A percentile compares a stretch with the other conserved stretches of the same genome.
Conservation (phyloP, 35 echinoderm and acorn worm genomes). For the Heliocidaris erythrogramma region DNA sequence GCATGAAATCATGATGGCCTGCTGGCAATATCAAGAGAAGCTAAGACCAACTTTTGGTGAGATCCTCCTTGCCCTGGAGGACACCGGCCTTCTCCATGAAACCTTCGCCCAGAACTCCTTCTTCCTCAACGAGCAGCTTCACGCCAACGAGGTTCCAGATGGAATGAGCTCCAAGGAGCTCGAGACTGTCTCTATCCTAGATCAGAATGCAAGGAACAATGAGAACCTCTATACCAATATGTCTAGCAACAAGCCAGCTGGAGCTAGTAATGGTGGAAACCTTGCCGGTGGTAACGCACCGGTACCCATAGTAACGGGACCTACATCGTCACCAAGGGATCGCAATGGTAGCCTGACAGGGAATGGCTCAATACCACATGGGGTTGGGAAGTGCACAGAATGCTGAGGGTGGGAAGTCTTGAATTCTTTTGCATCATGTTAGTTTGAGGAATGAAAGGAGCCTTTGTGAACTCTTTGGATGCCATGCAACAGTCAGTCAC, state of each 20-base stretch:
- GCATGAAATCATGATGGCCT: conserved; percentile 84
- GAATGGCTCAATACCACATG: conserved; percentile 61
- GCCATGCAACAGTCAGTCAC: background rate
- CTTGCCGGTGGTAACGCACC: background rate
- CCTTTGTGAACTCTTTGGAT: background rate
- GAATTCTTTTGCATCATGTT: background rate
- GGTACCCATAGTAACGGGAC: conserved; percentile 13
- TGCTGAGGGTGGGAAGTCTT: conserved; percentile 54
- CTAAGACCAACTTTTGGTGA: conserved; percentile 83
- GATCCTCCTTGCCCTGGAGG: conserved; percentile 72
- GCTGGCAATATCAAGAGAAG: conserved; percentile 94
- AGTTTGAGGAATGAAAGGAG: background rate
- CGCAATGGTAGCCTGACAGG: conserved; percentile 57
- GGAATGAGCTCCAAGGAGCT: conserved; percentile 53
- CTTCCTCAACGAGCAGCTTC: conserved; percentile 72
- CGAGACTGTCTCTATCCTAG: conserved; percentile 74
- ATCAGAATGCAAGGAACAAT: conserved; percentile 39
- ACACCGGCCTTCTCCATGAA: conserved; percentile 54
- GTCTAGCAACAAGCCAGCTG: background rate
- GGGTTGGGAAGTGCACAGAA: conserved; percentile 68
- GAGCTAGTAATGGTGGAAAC: background rate
- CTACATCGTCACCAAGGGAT: background rate
- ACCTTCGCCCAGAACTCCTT: conserved; percentile 72
- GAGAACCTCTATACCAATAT: conserved; percentile 57
- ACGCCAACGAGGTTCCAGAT: conserved; percentile 33